phyloP scores from a whole-genome alignment of 2,888 invertebrate genomes.

The Unio delphinus region DNA sequence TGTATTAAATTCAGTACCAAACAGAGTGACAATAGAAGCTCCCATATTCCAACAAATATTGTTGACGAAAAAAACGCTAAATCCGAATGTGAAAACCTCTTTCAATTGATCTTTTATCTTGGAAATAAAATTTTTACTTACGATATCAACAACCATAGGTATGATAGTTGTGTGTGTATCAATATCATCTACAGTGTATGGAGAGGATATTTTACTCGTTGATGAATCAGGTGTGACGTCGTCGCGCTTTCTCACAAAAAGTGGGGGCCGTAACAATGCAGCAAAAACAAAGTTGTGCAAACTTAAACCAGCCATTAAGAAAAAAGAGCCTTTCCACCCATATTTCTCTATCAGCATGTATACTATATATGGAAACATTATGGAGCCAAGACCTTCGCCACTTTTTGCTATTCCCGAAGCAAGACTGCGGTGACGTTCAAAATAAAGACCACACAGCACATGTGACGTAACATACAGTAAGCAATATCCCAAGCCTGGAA shows the following conservation, averaged over 20 bases:
- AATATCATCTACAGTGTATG: no score
- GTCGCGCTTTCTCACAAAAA: not conserved
- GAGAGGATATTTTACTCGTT: no score
- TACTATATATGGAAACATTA: slow-evolving; percentile 54
- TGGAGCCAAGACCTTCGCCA: slow-evolving; percentile 58
- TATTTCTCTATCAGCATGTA: slow-evolving; percentile 52
- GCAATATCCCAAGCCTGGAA: slow-evolving; percentile 61
- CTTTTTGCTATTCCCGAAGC: slow-evolving; percentile 59
- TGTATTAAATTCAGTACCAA: slow-evolving; percentile 51
- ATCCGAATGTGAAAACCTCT: slow-evolving; percentile 35
- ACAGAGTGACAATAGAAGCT: slow-evolving; percentile 40
- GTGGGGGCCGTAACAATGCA: slow-evolving; percentile 48
- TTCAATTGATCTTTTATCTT: slow-evolving; percentile 19
- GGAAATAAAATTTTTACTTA: not conserved
- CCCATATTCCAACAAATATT: slow-evolving; percentile 62
- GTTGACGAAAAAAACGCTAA: slow-evolving; percentile 55
- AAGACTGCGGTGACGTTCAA: slow-evolving; percentile 54
- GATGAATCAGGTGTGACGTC: no score
- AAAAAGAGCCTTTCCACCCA: slow-evolving; percentile 62
- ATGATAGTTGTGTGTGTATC: no score
- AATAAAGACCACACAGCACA: slow-evolving; percentile 61
- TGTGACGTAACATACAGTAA: slow-evolving; percentile 62
- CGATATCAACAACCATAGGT: not conserved
- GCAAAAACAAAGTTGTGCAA: slow-evolving; percentile 54
- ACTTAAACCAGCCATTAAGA: slow-evolving; percentile 55